Base-by-base conservation (phyloP, 2,888 invertebrate species). In the Tolmerus cingulatus region DNA sequence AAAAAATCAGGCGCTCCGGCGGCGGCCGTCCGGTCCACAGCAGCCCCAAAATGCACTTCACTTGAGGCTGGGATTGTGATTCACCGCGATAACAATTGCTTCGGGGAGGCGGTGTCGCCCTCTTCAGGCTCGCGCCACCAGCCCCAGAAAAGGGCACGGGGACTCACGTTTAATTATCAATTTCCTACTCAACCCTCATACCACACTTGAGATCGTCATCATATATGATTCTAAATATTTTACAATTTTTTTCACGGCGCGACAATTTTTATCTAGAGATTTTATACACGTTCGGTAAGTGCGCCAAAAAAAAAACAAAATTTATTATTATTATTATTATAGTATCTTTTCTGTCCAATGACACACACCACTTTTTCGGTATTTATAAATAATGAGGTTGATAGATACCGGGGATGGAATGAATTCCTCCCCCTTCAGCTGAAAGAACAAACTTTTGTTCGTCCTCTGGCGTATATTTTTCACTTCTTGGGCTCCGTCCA, bases 341-440 rank as follows among this genome's bases (percentile, higher is more conserved):
- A 46, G 43, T 30, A 57, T 57, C 19, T 57, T 82, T 82, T 66
- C 40, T n/a, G 82, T 40, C 14, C 82, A 66, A 23, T 66, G 82
- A 82, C 57, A 82, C 82, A 57, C 82, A 82, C 57, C 66, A 82
- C 82, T 82, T 66, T 82, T 51, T 57, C 34, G 27, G 16, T 37
- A 23, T 57, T 12, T 57, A 40, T 57, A 37, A 82, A 82, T 51
- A 37, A 51, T 51, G 51, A 51, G 66, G n/a, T 66, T 34, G 7
- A 57, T 40, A 27, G 34, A 34, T 8, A 8, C 40, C 9, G 66
- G 34, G 82, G 66, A 57, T 82, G 57, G 82, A 82, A 74, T n/a
- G 12, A 40, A 40, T 40, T 40, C 57, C 27, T 43, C 40, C 43
- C 74, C 74, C 74, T n/a, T 51, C 34, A 16, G 43, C 14, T 46